A percentile compares a stretch with the other conserved stretches of the same genome.
Conservation (phyloP, 1,140 invertebrate species). For the Achroia grisella region DNA sequence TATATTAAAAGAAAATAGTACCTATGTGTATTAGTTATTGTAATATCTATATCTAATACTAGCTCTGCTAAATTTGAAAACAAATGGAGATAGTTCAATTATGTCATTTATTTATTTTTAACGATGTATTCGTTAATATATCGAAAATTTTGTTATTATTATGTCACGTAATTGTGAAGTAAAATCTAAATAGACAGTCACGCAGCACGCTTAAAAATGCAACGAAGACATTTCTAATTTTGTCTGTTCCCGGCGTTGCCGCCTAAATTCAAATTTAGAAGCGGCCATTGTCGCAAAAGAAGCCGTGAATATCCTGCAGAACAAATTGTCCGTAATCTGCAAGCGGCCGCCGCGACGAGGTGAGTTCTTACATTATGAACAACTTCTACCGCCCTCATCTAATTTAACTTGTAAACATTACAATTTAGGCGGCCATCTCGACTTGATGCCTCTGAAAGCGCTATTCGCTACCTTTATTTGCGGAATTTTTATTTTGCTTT, state of each 20-base stretch:
- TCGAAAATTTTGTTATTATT: no score
- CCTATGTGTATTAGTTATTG: no score
- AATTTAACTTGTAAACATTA: slow-evolving; percentile 58
- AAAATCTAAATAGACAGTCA: no score
- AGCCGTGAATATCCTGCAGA: slow-evolving; percentile 6
- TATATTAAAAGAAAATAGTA: no score
- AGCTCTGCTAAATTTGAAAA: no score
- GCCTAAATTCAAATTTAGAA: slow-evolving; percentile 27
- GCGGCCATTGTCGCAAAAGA: not conserved
- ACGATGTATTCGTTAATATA: no score
- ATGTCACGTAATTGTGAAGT: no score
- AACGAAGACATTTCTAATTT: slow-evolving; percentile 20
- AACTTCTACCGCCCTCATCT: slow-evolving; percentile 39
- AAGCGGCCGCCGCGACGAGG: slow-evolving; percentile 30
- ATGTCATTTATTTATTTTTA: no score
- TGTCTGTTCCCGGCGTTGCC: slow-evolving; percentile 11
- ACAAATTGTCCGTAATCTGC: slow-evolving; percentile 40
- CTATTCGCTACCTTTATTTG: slow-evolving; percentile 38
- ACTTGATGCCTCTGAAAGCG: slow-evolving; percentile 42
- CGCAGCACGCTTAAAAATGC: no score
- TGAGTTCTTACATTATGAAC: slow-evolving; percentile 39
- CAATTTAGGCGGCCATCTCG: slow-evolving; percentile 43
- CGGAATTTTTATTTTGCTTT: slow-evolving; percentile 21
- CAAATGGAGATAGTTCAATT: no score
- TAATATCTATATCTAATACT: no score